phyloP scores from a whole-genome alignment of 1,140 invertebrate genomes.

The Pantala flavescens region DNA sequence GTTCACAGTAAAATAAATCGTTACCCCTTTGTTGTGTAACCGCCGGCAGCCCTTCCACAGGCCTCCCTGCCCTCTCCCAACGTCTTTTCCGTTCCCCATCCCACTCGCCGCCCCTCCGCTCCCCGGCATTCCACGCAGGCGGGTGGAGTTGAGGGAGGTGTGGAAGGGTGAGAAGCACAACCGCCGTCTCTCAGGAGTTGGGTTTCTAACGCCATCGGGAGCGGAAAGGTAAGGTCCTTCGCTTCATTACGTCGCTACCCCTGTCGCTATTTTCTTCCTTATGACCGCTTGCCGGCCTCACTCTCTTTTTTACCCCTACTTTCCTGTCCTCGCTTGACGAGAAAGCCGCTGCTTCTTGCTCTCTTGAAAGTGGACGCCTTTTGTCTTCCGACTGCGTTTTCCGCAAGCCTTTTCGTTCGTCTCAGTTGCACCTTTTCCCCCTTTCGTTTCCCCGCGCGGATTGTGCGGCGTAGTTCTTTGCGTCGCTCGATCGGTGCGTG shows the following conservation, averaged over 20 bases:
- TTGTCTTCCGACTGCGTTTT: no score
- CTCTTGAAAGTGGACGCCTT: no score
- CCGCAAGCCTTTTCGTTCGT: no score
- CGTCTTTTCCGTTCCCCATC: background rate
- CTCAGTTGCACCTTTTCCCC: no score
- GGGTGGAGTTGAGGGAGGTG: background rate
- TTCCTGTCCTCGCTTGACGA: no score
- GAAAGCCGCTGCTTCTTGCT: no score
- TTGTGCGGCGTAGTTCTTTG: no score
- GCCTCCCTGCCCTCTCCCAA: background rate
- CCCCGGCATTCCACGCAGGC: background rate
- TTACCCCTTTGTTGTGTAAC: background rate
- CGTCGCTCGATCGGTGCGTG: no score
- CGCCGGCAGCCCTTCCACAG: background rate
- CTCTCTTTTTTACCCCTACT: no score
- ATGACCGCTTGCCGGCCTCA: no score
- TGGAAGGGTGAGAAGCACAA: background rate
- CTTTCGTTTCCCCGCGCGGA: no score
- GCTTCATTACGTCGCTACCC: background rate
- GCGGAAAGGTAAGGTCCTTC: background rate
- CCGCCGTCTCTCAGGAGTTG: background rate
- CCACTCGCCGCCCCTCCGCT: background rate
- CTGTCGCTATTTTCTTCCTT: no score
- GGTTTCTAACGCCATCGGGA: background rate
- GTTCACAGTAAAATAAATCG: background rate